A percentile compares a stretch with the other conserved stretches of the same genome.
phyloP scores from a whole-genome alignment of 2,797 vertebrate genomes.

The Pyrocephalus nanus region DNA sequence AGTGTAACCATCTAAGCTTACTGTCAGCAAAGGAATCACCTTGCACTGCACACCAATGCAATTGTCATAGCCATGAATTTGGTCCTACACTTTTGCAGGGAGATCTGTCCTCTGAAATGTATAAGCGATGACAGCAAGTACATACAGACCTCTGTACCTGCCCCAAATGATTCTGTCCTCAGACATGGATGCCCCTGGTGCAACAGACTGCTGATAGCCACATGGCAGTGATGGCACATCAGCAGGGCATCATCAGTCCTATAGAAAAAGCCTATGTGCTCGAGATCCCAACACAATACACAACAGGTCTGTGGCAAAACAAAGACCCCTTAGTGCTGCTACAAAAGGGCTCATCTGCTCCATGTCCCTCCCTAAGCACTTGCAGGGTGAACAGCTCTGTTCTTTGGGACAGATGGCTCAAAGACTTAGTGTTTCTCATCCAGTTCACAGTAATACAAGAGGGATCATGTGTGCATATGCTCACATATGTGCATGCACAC shows the following conservation, averaged over 20 bases:
- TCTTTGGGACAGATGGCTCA: neutral
- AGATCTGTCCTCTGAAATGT: neutral
- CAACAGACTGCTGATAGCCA: neutral
- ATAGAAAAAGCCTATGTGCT: neutral
- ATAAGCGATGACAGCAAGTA: neutral
- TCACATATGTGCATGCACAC: rapidly evolving
- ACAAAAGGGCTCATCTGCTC: neutral
- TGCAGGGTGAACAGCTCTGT: neutral
- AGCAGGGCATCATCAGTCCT: neutral
- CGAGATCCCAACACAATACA: rapidly evolving
- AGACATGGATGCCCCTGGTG: no score
- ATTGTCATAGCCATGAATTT: neutral
- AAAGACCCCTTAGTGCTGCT: neutral
- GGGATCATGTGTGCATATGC: neutral
- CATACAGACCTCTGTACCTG: neutral
- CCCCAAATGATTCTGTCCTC: neutral
- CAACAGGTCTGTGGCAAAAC: neutral
- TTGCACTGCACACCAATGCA: neutral
- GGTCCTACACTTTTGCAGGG: neutral
- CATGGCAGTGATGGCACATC: neutral
- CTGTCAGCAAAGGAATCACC: neutral
- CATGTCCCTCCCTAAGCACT: neutral
- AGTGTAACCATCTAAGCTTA: neutral
- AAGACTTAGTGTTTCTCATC: slow-evolving; percentile 3
- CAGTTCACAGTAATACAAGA: neutral